phyloP scores from a whole-genome alignment of 2,888 invertebrate genomes.

The Protula sp. region DNA sequence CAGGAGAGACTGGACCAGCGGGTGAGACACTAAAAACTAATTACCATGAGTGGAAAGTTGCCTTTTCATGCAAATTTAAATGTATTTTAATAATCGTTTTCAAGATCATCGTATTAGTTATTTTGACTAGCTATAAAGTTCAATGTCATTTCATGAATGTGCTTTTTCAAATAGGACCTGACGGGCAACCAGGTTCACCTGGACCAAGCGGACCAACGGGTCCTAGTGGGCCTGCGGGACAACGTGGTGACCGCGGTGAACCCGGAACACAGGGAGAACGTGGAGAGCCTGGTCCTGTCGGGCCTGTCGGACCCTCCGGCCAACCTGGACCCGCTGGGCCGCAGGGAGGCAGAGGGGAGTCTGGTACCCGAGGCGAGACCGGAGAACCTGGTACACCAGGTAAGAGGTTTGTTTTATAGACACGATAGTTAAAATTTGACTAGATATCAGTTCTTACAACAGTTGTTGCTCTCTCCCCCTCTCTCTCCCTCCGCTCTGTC shows the following conservation, averaged over 20 bases:
- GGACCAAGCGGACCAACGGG: conserved; percentile 6
- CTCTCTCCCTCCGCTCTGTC: no score
- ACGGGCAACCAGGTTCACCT: conserved; percentile 1
- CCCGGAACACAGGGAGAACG: conserved; percentile 7
- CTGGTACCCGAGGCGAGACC: conserved; percentile 15
- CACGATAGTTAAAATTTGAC: background rate
- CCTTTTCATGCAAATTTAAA: background rate
- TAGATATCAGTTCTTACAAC: no score
- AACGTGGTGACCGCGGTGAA: conserved; percentile 7
- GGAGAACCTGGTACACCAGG: conserved; percentile 8
- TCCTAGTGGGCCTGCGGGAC: conserved; percentile 6
- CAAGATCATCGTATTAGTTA: no score
- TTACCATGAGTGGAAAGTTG: no score
- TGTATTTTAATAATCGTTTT: background rate
- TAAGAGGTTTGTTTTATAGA: background rate
- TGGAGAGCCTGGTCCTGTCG: conserved; percentile 8
- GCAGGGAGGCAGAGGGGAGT: conserved; percentile 6
- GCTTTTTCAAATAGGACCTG: background rate
- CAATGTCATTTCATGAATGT: no score
- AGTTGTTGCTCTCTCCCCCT: no score
- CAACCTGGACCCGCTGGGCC: conserved; percentile 8
- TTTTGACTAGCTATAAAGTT: no score
- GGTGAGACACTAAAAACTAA: no score
- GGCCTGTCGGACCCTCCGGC: conserved; percentile 15
- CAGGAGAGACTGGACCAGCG: conserved; percentile 11